Percentiles rank a stretch among this genome's conserved stretches.
Conservation (phyloP, 2,797 vertebrate genomes). For the Falco concolor region DNA sequence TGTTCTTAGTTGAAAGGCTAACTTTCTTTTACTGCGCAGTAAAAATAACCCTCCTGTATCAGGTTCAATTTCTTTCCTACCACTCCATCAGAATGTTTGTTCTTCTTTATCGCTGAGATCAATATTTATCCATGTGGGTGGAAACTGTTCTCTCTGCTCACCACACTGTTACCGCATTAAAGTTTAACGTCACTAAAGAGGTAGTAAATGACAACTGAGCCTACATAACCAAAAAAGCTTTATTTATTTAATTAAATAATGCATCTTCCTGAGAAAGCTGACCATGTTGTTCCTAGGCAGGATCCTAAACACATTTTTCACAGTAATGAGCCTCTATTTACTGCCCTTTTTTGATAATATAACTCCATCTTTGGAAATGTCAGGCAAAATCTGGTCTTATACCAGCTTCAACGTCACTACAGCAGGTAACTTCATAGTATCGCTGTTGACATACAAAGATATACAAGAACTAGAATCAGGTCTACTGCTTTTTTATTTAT, state of each 20-base stretch:
- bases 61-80: conserved; percentile 7
- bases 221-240: not conserved
- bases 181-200: conserved; percentile 41
- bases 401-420: not conserved
- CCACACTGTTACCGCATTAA: not conserved
- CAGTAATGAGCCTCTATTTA: not conserved
- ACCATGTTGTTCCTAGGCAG: not conserved
- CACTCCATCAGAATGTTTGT: conserved; percentile 36
- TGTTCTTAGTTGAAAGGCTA: conserved; percentile 36
- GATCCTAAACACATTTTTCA: conserved; percentile 13
- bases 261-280: not conserved
- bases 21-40: conserved; percentile 40
- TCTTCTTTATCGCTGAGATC: conserved; percentile 44
- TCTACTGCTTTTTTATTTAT: not conserved
- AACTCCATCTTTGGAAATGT: not conserved
- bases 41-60: conserved; percentile 5
- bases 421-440: not conserved
- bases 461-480: not conserved
- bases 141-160: conserved; percentile 7
- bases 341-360: not conserved
- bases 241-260: conserved; percentile 19
- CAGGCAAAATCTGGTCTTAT: not conserved
- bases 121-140: conserved; percentile 53
- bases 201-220: conserved; percentile 25
- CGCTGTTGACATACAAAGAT: not conserved